phyloP scores from a whole-genome alignment of 2,797 vertebrate genomes.

The Echeneis naucrates region DNA sequence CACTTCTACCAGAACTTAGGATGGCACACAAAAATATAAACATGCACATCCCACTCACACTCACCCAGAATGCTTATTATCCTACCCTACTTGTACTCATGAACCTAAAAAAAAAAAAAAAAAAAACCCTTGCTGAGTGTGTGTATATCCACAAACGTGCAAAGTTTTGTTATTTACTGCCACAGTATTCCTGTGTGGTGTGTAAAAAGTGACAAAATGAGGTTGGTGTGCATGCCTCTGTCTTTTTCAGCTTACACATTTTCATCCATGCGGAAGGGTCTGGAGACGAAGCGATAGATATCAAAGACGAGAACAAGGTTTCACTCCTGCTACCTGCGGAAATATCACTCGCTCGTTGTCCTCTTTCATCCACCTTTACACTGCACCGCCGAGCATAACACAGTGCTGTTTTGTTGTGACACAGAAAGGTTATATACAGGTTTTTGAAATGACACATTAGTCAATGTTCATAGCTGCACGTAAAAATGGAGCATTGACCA shows the following conservation, averaged over 20 bases:
- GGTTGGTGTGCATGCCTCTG: slow-evolving; percentile 19
- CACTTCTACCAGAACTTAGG: slow-evolving; percentile 45
- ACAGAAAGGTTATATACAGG: slow-evolving; percentile 34
- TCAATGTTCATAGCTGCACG: slow-evolving; percentile 1
- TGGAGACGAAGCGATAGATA: slow-evolving; percentile 8
- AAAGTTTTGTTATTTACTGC: slow-evolving; percentile 1
- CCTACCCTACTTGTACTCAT: slow-evolving; percentile 10
- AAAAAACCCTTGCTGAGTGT: slow-evolving; percentile 37
- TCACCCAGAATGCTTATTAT: slow-evolving; percentile 33
- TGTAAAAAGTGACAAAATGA: slow-evolving; percentile 44
- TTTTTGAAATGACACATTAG: slow-evolving; percentile 26
- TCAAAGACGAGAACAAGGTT: slow-evolving; percentile 14
- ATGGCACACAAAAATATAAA: slow-evolving; percentile 57
- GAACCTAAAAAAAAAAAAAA: slow-evolving; percentile 11
- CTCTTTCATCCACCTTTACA: slow-evolving; percentile 10
- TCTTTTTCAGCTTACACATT: slow-evolving; percentile 9
- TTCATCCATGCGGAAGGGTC: background rate
- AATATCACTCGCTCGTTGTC: slow-evolving; percentile 22
- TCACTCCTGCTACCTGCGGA: slow-evolving; percentile 7
- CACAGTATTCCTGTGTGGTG: slow-evolving; percentile 4
- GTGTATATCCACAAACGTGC: background rate
- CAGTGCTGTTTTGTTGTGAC: background rate
- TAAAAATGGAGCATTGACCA: slow-evolving; percentile 28
- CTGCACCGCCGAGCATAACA: slow-evolving; percentile 28
- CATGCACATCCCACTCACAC: slow-evolving; percentile 11